Conservation (phyloP, 2,888 invertebrate species). For the Eurytoma adleriae region DNA sequence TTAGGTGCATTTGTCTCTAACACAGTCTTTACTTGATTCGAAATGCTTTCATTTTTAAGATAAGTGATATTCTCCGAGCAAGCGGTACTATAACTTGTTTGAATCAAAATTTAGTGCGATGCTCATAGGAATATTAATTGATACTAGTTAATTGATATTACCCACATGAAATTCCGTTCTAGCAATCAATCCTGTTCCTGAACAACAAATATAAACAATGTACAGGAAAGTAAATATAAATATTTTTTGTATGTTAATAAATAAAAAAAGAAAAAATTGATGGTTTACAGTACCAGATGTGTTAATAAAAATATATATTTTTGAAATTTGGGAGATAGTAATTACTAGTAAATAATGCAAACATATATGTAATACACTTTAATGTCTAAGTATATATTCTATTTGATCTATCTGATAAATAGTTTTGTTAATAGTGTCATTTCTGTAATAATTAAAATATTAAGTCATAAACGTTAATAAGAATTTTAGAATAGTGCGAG, state of each 20-base stretch:
- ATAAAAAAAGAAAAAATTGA: constrained; percentile 37
- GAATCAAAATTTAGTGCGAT: no score
- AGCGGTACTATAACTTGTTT: no score
- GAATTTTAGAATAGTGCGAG: constrained; percentile 28
- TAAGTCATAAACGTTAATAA: constrained; percentile 4
- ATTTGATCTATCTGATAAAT: constrained; percentile 27
- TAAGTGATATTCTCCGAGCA: no score
- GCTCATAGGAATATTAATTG: no score
- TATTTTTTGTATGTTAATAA: constrained; percentile 52
- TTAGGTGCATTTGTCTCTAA: no score
- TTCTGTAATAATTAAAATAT: constrained; percentile 34
- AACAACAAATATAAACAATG: constrained; percentile 46
- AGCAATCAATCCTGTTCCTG: constrained; percentile 52
- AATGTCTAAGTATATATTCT: constrained; percentile 15
- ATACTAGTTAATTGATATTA: neutral
- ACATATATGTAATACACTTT: constrained; percentile 18
- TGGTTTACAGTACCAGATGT: constrained; percentile 40
- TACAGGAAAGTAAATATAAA: constrained; percentile 47
- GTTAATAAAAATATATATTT: constrained; percentile 49
- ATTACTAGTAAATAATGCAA: constrained; percentile 31
- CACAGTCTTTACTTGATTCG: no score
- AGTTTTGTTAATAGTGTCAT: constrained; percentile 21
- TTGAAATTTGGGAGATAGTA: constrained; percentile 44
- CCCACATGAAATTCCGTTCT: constrained; percentile 10
- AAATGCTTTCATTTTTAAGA: no score